phyloP scores from a whole-genome alignment of 2,113 vertebrate genomes.

The Cheilinus undulatus region DNA sequence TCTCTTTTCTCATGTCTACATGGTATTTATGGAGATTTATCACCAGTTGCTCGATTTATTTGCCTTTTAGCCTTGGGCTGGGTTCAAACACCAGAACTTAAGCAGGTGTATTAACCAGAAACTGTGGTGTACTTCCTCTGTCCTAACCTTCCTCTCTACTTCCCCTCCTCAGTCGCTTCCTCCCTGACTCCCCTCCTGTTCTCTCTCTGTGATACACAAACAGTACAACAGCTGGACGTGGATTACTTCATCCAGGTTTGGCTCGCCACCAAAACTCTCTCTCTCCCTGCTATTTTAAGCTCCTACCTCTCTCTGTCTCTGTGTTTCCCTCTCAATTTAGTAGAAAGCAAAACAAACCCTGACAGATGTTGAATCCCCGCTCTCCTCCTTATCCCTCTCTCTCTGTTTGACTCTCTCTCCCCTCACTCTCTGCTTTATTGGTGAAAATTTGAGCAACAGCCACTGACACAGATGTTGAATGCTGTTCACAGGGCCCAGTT shows the following conservation, averaged over 20 bases:
- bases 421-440: conserved; percentile 64
- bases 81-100: background rate
- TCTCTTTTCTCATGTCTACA: too few relatives aligned
- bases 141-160: conserved; percentile 15
- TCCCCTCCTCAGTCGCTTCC: conserved; percentile 32
- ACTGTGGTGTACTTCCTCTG: background rate
- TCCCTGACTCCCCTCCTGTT: conserved; percentile 41
- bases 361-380: conserved; percentile 67
- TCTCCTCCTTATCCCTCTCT: conserved; percentile 50
- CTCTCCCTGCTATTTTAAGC: conserved; percentile 79
- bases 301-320: conserved; percentile 63
- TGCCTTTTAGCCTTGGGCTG: background rate
- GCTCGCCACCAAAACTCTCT: conserved; percentile 76
- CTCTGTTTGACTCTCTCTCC: conserved; percentile 47
- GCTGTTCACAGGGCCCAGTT: conserved; percentile 56
- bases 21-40: too few relatives aligned
- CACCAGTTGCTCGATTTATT: too few relatives aligned
- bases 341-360: conserved; percentile 72
- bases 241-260: conserved; percentile 79
- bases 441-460: conserved; percentile 73
- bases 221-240: conserved; percentile 71
- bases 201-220: conserved; percentile 60
- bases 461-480: conserved; percentile 83
- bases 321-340: conserved; percentile 69
- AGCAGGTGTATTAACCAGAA: background rate